These are phyloP conservation scores for Ochlodes sylvanus DNA, from an alignment of 2,888 invertebrate species.

Conservation along the genomic window DNA sequence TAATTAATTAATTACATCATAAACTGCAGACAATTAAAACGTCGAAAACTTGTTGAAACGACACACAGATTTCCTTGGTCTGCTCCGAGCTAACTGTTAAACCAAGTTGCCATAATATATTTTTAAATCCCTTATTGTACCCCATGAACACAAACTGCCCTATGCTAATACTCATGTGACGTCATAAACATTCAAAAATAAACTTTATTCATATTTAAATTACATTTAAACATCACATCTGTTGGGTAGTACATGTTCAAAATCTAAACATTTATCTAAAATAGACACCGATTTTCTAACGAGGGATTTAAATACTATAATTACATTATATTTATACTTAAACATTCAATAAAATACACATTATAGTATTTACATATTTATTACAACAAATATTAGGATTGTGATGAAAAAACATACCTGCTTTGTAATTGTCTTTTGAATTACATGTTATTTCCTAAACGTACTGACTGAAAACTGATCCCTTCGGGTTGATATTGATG, in stretches of 20 bases:
- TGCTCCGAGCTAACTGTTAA: too few species aligned
- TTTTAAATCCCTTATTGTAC: background rate
- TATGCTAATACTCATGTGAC: background rate
- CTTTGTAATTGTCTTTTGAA: conserved; percentile 30
- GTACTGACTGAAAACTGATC: too few species aligned
- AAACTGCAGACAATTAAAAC: too few species aligned
- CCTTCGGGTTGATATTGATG: too few species aligned
- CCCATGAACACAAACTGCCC: background rate
- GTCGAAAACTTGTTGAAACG: too few species aligned
- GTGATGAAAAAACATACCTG: conserved; percentile 7
- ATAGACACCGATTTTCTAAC: conserved; percentile 52
- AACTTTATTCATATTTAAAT: background rate
- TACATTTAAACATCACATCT: background rate
- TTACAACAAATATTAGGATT: conserved; percentile 24
- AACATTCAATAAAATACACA: conserved; percentile 20
- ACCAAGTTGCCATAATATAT: background rate
- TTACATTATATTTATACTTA: background rate
- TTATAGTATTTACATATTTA: conserved; percentile 33
- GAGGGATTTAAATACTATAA: conserved; percentile 22
- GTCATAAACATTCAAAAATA: background rate
- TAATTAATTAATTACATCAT: too few species aligned
- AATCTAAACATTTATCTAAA: conserved; percentile 60
- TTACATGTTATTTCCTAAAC: too few species aligned
- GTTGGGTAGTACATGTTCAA: conserved; percentile 17
- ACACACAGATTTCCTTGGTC: too few species aligned